Percentiles rank a stretch among this genome's conserved stretches.
phyloP scores from a whole-genome alignment of 2,888 invertebrate species.

The Drosophila emarginata region DNA sequence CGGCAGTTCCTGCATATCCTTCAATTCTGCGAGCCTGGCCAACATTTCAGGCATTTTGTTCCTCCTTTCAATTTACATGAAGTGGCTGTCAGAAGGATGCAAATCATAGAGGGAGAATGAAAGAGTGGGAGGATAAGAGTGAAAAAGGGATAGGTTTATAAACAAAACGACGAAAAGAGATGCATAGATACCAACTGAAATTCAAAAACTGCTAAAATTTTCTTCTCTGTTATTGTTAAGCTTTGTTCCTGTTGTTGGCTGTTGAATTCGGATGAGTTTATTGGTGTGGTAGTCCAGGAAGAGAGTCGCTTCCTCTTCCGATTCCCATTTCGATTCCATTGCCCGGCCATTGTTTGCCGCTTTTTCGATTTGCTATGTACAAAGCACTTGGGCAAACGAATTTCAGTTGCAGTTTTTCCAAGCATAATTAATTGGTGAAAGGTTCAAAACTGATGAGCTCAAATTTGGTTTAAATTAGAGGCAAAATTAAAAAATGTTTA shows the following conservation, averaged over 20 bases:
- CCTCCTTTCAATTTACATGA: slow-evolving; percentile 45
- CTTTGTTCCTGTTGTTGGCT: slow-evolving; percentile 12
- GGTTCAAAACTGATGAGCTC: slow-evolving; percentile 5
- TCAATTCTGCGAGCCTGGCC: slow-evolving; percentile 24
- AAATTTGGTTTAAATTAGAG: not conserved
- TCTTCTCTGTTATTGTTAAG: slow-evolving; percentile 14
- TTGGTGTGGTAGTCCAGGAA: slow-evolving; percentile 1
- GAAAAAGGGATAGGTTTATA: slow-evolving; percentile 10
- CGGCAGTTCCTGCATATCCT: slow-evolving; percentile 29
- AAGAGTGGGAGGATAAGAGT: not conserved
- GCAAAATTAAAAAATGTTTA: not conserved
- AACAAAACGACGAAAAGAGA: slow-evolving; percentile 14
- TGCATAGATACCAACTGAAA: not conserved
- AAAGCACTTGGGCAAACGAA: slow-evolving; percentile 9
- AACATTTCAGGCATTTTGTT: slow-evolving; percentile 37
- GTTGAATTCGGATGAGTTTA: not conserved
- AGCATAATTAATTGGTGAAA: slow-evolving; percentile 1
- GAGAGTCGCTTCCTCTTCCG: slow-evolving; percentile 3
- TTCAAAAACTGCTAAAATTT: slow-evolving; percentile 4
- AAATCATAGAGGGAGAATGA: slow-evolving; percentile 3
- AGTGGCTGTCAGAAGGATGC: slow-evolving; percentile 26
- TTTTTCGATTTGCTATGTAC: slow-evolving; percentile 8
- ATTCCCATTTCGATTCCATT: slow-evolving; percentile 5
- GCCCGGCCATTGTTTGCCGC: slow-evolving; percentile 6
- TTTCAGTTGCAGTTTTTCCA: slow-evolving; percentile 8